Evolutionary conservation across 2,888 invertebrate genomes (phyloP), one percentile per base, ranked within the genome.

Genomic region (Polydrusus tereticollis): DNA sequence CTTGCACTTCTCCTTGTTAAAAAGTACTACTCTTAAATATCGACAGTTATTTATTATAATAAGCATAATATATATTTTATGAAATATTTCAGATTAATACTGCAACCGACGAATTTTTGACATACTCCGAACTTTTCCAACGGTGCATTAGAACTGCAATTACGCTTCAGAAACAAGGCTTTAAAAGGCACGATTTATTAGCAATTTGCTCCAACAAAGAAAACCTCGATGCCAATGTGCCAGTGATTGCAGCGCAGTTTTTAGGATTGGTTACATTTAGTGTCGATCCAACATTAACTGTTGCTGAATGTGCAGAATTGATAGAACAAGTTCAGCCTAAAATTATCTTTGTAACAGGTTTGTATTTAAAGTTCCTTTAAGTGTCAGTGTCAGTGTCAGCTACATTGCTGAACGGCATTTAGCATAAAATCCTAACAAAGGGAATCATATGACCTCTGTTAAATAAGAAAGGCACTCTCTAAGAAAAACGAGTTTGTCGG

Each of bases 181-280:
- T 21, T 16, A 38, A 50, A 23, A n/a, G 20, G 8, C 41, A 55
- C 6, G 70, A 70, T 36, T 26, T 64, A 20, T 18, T 70, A n/a
- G 70, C 70, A 6, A 21, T 70, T 21, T 70, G 70, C 36, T 58
- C 70, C 0, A 58, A 57, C 14, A 64, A 38, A 33, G 58, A 64
- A 57, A 69, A 70, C 21, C 23, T 71, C 3, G 20, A 71, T 36
- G 71, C 66, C 7, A 43, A 43, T 36, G 52, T 71, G 2, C 66
- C 66, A 16, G 18, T 43, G 4, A 26, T 71, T 26, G 71, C 71
- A 18, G 71, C 38, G 6, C 71, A 71, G 26, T 67, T 66, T 52
- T 52, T 71, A 36, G 71, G 66, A 29, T 5, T 36, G 12, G 60
- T 52, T 20, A 26, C 59, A 4, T 71, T 60, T 29, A 20, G 43